Evolutionary conservation across 2,113 vertebrate species (phyloP), one percentile per base, ranked within the genome.

Genomic region (Chaetodon auriga): DNA sequence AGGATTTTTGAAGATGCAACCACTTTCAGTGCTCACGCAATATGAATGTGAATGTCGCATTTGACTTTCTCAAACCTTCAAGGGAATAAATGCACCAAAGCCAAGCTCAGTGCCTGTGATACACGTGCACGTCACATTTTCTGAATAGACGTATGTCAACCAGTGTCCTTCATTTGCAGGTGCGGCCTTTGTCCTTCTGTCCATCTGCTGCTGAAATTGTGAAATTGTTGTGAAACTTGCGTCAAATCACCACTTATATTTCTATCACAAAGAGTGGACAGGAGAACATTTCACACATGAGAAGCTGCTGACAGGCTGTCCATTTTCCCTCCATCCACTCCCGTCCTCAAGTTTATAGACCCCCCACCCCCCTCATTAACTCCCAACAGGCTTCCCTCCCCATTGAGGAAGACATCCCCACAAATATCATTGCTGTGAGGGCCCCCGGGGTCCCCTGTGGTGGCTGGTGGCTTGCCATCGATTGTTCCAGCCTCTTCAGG

Each of bases 351-450:
- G 55, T 51, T 72, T 25, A 63, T 74, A 18, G 78, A 55, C 78
- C 21, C 5, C 82, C 62, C 66, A 38, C 77, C 78, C 54, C 64
- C 53, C 61, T 66, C 79, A 61, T 90, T 82, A 89, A 84, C 81
- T 79, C 75, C 80, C 76, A 68, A 69, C 81, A 82, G 73, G 45
- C 84, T 68, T 35, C n/a, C 13, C 25, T 43, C 68, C 75, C 73
- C 58, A 51, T 15, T n/a, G 64, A 83, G 80, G 69, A 90, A 90
- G 91, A 92, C 77, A 89, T 92, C 88, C 80, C 72, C 84, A 84
- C 79, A 90, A 90, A 91, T 94, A 87, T 90, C 87, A 86, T 86
- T 88, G 86, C 87, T 78, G 86, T 86, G 89, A 72, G 25, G 80
- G 80, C 66, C 90, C 46, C 80, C 71, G 8, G 83, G 89, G 81